Base-by-base conservation (phyloP, 1,140 invertebrate species). In the Drosophila pachea region DNA sequence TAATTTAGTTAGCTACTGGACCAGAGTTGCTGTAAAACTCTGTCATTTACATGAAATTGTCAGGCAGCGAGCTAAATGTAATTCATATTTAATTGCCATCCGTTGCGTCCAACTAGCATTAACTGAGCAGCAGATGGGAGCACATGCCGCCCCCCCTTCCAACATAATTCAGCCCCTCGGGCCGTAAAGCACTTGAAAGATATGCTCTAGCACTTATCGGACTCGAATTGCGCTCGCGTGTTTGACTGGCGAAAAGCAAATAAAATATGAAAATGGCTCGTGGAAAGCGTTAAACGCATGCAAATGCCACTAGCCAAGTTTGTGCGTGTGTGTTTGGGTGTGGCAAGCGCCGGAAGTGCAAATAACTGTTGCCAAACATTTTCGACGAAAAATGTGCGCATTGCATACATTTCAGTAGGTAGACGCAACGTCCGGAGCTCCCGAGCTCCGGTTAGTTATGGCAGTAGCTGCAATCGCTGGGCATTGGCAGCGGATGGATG, bases 311-410 rank as follows among this genome's bases (percentile, higher is more conserved):
- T 14, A 43, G 32, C 47, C 49, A 35, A 40, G 47, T 36, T 16
- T 50, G 45, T 50, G 48, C 2, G 14, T 12, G 33, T 12, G 29
- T 6, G 12, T 36, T 32, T 22, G 47, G 69, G 66, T 40, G 64
- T 74, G 68, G 58, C 59, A 62, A 59, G 68, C 48, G 65, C 68
- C 65, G 81, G 52, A 81, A 86, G 74, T 77, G 81, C 81, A 86
- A 86, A 86, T 86, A 86, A 81, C 81, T 81, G 81, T 86, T 86
- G 76, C 81, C 82, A 86, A 86, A 86, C 70, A 81, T 79, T 79
- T 86, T 77, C 56, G 49, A 69, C 74, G 81, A 81, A 81, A 82
- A 84, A 76, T 79, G 74, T 76, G 74, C 76, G 52, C 74, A 86
- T 71, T 86, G 76, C 81, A 74, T 72, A 75, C 72, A 69, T 73